Conservation (phyloP, 2,888 invertebrate species). For the Drosophila ezoana region DNA sequence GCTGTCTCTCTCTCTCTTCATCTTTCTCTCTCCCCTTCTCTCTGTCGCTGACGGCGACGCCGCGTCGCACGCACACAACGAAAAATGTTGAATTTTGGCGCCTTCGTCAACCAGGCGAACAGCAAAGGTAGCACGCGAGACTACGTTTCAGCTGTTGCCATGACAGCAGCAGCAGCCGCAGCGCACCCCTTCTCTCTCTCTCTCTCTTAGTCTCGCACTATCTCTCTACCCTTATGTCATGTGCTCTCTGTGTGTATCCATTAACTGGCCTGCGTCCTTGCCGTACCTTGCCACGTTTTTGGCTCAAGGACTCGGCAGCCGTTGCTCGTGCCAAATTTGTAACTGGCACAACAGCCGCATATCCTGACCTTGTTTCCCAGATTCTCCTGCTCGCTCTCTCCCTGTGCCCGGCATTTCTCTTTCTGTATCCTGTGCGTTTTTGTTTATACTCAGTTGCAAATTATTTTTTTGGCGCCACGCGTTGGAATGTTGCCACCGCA, state of each 20-base stretch:
- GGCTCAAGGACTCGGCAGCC: slow-evolving; percentile 63
- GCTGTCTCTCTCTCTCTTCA: not conserved
- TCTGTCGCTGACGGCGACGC: slow-evolving; percentile 34
- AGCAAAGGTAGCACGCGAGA: slow-evolving; percentile 42
- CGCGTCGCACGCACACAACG: slow-evolving; percentile 69
- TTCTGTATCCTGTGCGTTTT: slow-evolving; percentile 33
- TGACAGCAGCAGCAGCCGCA: slow-evolving; percentile 48
- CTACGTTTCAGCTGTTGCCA: slow-evolving; percentile 23
- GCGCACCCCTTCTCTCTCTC: slow-evolving; percentile 28
- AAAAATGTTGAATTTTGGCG: slow-evolving; percentile 84
- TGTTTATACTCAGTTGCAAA: slow-evolving; percentile 19
- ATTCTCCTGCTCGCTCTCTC: slow-evolving; percentile 11
- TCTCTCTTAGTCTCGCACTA: slow-evolving; percentile 3
- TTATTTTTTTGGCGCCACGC: slow-evolving; percentile 34
- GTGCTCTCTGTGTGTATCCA: slow-evolving; percentile 9
- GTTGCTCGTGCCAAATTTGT: slow-evolving; percentile 41
- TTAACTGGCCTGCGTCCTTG: slow-evolving; percentile 40
- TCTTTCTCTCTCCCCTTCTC: too few relatives aligned
- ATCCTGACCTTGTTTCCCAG: slow-evolving; percentile 62
- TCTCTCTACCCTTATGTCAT: slow-evolving; percentile 8
- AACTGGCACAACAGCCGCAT: slow-evolving; percentile 20
- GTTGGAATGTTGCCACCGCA: slow-evolving; percentile 63
- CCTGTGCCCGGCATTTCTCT: not conserved
- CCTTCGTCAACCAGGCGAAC: slow-evolving; percentile 81
- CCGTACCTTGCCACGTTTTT: slow-evolving; percentile 25